Base-by-base conservation (phyloP, 2,888 invertebrate genomes). In the Caenorhabditis wallacei region DNA sequence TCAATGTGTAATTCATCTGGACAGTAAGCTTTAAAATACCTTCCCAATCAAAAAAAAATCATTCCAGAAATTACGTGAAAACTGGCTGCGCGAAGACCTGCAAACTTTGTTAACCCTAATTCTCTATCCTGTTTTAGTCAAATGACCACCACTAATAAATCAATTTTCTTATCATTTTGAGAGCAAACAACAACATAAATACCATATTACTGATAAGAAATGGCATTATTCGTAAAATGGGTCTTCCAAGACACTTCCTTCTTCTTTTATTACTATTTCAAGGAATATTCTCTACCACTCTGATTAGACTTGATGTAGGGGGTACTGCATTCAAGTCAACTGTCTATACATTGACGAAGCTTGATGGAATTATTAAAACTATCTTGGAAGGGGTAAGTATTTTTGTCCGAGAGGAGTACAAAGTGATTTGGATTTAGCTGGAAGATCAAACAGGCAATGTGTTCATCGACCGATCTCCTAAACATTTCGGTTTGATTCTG, bases 391-490 rank as follows among this genome's bases (percentile, higher is more conserved):
- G n/a, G 57, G 57, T 59, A 4, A 59, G 57, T 57, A 18, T 57
- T 18, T 4, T 16, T 43, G 43, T 18, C 30, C 30, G 30, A 30
- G 30, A 30, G 8, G 30, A 30, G 30, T 30, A 30, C 30, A 30
- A 3, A n/a, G n/a, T n/a, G n/a, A 30, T 8, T 8, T 30, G 30
- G 30, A n/a, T 82, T 64, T 35, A 89, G 85, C 75, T 88, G 13
- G 69, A 72, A 18, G 88, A 91, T 69, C 26, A 68, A 46, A 87
- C 88, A 20, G 88, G 98, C 70, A 98, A 98, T 98, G 97, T 98
- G 91, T 93, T 98, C 68, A 97, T 99, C 90, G 99, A 99, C 92
- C 94, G 99, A 59, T 96, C 96, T 93, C 98, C 98, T 4, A 96
- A 96, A 92, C 98, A 99, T 93, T 99, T 99, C 93, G 97, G 96